Evolutionary conservation across 37 sponge, comb jelly and placozoan genomes (phyloP), one percentile per base, ranked within the genome.

Genomic region (Ephydatia muelleri): DNA sequence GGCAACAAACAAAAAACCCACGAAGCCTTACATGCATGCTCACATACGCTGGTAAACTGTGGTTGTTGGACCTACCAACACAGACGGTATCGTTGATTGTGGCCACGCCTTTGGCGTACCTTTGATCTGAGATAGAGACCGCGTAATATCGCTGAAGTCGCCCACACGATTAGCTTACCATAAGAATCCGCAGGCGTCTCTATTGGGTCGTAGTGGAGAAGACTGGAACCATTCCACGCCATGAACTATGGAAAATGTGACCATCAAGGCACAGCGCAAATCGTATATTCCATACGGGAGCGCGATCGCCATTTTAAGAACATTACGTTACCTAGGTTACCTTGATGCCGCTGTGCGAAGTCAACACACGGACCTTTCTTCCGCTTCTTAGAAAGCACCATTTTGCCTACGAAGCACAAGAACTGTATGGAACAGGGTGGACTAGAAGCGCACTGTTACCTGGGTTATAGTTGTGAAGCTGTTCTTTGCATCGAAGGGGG

Each of bases 331-430:
- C 32, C 22, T 34, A 22, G 49, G 39, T 32, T 49, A 92, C 93
- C 85, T 82, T 71, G 37, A 85, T 85, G 39, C 93, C 93, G 64
- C 48, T 78, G 48, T 40, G 82, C 30, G 93, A 82, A 14, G 93
- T 85, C 19, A 92, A 27, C 30, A 92, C 89, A 5, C 88, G 86
- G 0, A 92, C 73, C 29, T 57, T 30, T 21, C 35, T 31, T 11
- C 32, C 76, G 27, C 22, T 13, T 65, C 75, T 33, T 11, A 88
- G 76, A 2, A 39, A n/a, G 29, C 93, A 92, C 93, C 93, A 92
- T 68, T 66, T 85, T 11, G 67, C 80, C 92, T 91, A 73, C 71
- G 33, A 34, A 36, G 29, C 23, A 74, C 19, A 25, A 38, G 14
- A 64, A 65, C 30, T 14, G 3, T 49, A 36, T 33, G 37, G n/a